These are phyloP conservation scores for Lerema accius DNA, from an alignment of 1,140 invertebrate genomes.

Conservation along the genomic window DNA sequence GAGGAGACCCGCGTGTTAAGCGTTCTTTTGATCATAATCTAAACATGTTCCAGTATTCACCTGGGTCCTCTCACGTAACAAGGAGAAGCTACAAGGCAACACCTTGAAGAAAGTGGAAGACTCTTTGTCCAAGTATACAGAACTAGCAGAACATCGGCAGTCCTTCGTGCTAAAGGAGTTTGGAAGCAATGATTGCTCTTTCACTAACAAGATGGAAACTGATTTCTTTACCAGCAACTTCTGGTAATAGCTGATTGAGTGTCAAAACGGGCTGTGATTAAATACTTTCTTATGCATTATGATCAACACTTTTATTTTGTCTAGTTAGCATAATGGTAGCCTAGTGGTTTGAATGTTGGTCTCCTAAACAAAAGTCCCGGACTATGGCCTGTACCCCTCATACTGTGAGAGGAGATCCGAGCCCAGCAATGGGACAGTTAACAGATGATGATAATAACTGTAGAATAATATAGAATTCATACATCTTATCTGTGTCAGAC, in stretches of 20 bases:
- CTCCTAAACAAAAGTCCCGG: too few species aligned
- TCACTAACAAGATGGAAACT: slow-evolving; percentile 54
- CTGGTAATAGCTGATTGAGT: slow-evolving; percentile 47
- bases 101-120: slow-evolving; percentile 61
- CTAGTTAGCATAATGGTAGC: too few species aligned
- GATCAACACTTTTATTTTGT: background rate
- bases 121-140: slow-evolving; percentile 61
- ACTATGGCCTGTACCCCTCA: too few species aligned
- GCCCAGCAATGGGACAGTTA: too few species aligned
- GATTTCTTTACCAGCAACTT: slow-evolving; percentile 74
- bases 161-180: slow-evolving; percentile 71
- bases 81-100: slow-evolving; percentile 61
- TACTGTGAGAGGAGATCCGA: too few species aligned
- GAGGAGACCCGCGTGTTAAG: too few species aligned
- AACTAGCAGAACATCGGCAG: slow-evolving; percentile 62
- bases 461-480: too few species aligned
- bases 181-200: slow-evolving; percentile 56
- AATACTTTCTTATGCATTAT: slow-evolving; percentile 1
- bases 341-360: too few species aligned
- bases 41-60: slow-evolving; percentile 60
- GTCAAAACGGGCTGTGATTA: slow-evolving; percentile 17
- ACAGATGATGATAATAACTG: too few species aligned
- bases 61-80: slow-evolving; percentile 66
- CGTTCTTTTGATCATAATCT: too few species aligned
- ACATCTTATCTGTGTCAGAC: too few species aligned